Evolutionary conservation across 1,140 invertebrate genomes (phyloP).

Genomic region (Panagrolaimus sp.): DNA sequence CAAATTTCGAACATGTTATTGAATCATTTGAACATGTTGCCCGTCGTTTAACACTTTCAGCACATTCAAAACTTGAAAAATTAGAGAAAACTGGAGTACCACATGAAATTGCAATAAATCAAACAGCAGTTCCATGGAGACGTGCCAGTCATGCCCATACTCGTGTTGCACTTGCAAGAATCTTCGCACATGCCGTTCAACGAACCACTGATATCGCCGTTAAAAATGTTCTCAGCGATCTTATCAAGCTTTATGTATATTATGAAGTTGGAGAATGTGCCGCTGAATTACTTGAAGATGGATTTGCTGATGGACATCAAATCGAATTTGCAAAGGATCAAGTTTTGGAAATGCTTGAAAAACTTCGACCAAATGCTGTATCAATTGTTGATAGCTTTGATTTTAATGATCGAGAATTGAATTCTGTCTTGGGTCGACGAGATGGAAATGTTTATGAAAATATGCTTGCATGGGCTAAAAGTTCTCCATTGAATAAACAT

Average conservation of each 20-base stretch:
- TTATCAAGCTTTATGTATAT: constrained; percentile 35
- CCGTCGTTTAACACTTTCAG: constrained; percentile 39
- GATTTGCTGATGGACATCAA: constrained; percentile 28
- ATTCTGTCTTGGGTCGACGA: constrained; percentile 73
- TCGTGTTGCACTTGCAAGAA: constrained; percentile 41
- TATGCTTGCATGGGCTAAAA: constrained; percentile 74
- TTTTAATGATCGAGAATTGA: constrained; percentile 72
- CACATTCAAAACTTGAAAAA: constrained; percentile 42
- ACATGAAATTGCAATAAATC: constrained; percentile 49
- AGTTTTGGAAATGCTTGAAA: constrained; percentile 24
- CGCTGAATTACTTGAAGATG: constrained; percentile 32
- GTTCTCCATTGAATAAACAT: constrained; percentile 77
- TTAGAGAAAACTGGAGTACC: constrained; percentile 28
- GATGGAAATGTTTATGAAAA: constrained; percentile 85
- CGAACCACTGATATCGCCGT: constrained; percentile 27
- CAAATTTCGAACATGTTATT: background rate
- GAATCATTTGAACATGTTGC: constrained; percentile 48
- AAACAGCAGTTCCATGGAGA: constrained; percentile 39
- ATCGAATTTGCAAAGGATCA: constrained; percentile 30
- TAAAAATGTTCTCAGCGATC: constrained; percentile 29
- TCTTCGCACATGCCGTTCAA: constrained; percentile 32
- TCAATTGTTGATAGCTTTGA: constrained; percentile 84
- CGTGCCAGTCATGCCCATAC: constrained; percentile 45
- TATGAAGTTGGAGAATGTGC: constrained; percentile 44
- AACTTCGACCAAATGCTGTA: constrained; percentile 71